Evolutionary conservation across 2,888 invertebrate species (phyloP), one percentile per base, ranked within the genome.

Genomic region (Habrosyne pyritoides): DNA sequence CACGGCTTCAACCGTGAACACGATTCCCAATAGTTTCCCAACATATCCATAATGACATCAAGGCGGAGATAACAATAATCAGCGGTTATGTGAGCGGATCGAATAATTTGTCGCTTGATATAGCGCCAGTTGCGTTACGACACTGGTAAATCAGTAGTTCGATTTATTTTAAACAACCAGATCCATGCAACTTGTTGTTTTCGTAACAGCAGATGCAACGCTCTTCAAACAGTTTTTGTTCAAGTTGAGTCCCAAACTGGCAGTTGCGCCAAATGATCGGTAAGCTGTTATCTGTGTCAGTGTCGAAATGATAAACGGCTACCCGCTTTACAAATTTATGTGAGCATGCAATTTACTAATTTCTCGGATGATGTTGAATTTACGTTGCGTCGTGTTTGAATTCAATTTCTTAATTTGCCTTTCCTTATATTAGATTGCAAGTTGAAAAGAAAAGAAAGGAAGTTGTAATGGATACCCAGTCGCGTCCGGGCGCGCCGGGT

Each of bases 201-300:
- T 83, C 78, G 83, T 69, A 84, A 84, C 60, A 64, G 63, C 63
- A 78, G 71, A 81, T 83, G 79, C 82, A 83, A 83, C 18, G 42
- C 73, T 67, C 54, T 57, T 53, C 47, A 21, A 52, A 66, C 57
- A 67, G 70, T 84, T 84, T 83, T 81, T 82, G 78, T 79, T 71
- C 73, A 69, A 57, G 59, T 69, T 73, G 70, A 79, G 77, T 84
- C 76, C 77, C 71, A 74, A 73, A 52, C 51, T 64, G 22, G 28
- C 10, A 26, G 53, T 57, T 69, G 74, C 71, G 69, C 60, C 54
- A 74, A 71, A 69, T 71, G 59, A 61, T 71, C 66, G 63, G 61
- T 56, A 56, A 61, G 53, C 60, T 64, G 63, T 63, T 67, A 63
- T 67, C 67, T 67, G 68, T 73, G 69, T 71, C 75, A 63, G 53